Percentiles rank a stretch among this genome's conserved stretches.
Conservation (phyloP, 2,888 invertebrate species). For the Elgonia sp. region DNA sequence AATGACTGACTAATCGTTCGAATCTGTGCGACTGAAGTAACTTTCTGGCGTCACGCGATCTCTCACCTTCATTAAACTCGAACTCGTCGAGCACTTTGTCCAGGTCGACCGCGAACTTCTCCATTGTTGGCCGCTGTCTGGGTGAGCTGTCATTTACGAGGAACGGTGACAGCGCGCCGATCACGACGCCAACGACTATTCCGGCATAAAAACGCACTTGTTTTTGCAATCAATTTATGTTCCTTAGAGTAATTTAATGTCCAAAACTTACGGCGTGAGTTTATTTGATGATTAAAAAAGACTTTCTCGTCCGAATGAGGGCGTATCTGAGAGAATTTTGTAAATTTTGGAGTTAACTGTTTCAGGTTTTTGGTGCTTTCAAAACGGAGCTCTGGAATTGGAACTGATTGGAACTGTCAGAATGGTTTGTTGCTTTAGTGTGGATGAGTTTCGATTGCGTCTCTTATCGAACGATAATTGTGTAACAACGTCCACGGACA, state of each 20-base stretch:
- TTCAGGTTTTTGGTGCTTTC: no score
- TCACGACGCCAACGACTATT: constrained; percentile 38
- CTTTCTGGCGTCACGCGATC: neutral
- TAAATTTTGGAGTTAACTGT: no score
- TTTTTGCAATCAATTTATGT: neutral
- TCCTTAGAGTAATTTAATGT: neutral
- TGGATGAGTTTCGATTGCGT: no score
- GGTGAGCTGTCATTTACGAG: constrained; percentile 78
- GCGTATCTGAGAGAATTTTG: no score
- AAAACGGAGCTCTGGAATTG: no score
- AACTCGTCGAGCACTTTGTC: constrained; percentile 95
- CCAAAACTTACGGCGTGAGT: no score
- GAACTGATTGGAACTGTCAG: no score
- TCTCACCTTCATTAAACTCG: constrained; percentile 91
- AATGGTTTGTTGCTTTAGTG: no score
- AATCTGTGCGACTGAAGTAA: constrained; percentile 20
- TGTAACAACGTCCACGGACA: neutral
- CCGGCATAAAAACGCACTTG: constrained; percentile 23
- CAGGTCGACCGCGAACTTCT: constrained; percentile 91
- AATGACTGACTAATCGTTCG: constrained; percentile 33
- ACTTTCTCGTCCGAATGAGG: no score
- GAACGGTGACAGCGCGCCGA: constrained; percentile 46
- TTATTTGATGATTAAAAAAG: no score
- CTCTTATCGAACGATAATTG: neutral
- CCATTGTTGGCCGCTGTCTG: constrained; percentile 85